These are phyloP conservation scores for Chrysomallon squamiferum DNA, from an alignment of 1,140 invertebrate genomes.

Conservation along the genomic window DNA sequence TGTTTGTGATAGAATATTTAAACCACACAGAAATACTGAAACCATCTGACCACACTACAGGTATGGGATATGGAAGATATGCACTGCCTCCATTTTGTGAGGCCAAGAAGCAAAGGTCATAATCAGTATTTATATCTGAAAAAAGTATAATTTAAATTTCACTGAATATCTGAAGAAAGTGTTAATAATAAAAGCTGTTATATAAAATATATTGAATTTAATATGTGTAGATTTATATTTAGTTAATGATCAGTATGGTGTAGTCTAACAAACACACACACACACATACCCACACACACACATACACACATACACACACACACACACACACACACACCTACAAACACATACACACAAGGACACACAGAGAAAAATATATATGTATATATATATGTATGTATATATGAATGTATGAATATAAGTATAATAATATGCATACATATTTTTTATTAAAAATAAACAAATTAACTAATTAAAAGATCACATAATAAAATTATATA, in stretches of 20 bases:
- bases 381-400: too few species aligned
- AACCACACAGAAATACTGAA: constrained; percentile 95
- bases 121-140: constrained; percentile 38
- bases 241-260: background rate
- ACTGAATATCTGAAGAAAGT: background rate
- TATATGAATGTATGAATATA: too few species aligned
- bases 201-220: background rate
- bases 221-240: background rate
- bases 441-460: too few species aligned
- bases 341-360: too few species aligned
- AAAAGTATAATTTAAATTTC: background rate
- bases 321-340: too few species aligned
- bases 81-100: constrained; percentile 29
- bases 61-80: constrained; percentile 33
- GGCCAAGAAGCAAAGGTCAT: constrained; percentile 44
- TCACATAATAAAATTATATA: too few species aligned
- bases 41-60: constrained; percentile 48
- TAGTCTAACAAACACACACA: background rate
- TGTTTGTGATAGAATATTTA: constrained; percentile 88
- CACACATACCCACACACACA: background rate
- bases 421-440: too few species aligned
- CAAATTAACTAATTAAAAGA: too few species aligned
- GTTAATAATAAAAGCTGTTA: background rate
- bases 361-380: too few species aligned
- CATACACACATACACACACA: background rate